phyloP scores from a whole-genome alignment of 35 echinoderm and acorn worm species.

The Antedon bifida region DNA sequence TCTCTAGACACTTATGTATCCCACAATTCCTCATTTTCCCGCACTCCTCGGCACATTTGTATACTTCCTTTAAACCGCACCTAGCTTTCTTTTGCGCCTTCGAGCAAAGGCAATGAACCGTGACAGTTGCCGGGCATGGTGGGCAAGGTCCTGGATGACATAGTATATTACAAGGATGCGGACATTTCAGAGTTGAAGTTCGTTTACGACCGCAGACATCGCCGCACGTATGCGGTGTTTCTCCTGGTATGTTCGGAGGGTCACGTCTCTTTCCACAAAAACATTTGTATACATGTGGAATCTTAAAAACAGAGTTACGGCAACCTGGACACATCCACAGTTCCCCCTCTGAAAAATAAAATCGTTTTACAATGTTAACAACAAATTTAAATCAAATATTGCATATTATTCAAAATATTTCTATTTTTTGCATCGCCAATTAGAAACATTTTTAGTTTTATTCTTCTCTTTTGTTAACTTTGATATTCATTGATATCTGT shows the following conservation, averaged over 20 bases:
- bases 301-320: constrained; percentile 31
- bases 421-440: not conserved
- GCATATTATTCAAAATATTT: not conserved
- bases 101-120: constrained; percentile 48
- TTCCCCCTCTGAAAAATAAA: constrained; percentile 47
- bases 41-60: constrained; percentile 47
- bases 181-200: constrained; percentile 32
- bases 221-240: constrained; percentile 86
- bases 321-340: constrained; percentile 92
- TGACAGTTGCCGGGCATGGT: constrained; percentile 68
- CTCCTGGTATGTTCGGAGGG: constrained; percentile 42
- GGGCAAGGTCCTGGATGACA: constrained; percentile 96
- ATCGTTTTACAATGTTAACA: not conserved
- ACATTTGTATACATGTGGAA: constrained; percentile 75
- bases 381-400: no score
- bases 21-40: constrained; percentile 53
- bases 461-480: no score
- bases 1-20: constrained; percentile 46
- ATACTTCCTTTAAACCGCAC: constrained; percentile 48
- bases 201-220: constrained; percentile 78
- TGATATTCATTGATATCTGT: no score
- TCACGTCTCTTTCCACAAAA: constrained; percentile 84
- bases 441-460: not conserved
- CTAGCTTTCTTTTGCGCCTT: constrained; percentile 47
- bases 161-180: constrained; percentile 75